Base-by-base conservation (phyloP, 2,888 invertebrate species). In the Acrobasis suavella region DNA sequence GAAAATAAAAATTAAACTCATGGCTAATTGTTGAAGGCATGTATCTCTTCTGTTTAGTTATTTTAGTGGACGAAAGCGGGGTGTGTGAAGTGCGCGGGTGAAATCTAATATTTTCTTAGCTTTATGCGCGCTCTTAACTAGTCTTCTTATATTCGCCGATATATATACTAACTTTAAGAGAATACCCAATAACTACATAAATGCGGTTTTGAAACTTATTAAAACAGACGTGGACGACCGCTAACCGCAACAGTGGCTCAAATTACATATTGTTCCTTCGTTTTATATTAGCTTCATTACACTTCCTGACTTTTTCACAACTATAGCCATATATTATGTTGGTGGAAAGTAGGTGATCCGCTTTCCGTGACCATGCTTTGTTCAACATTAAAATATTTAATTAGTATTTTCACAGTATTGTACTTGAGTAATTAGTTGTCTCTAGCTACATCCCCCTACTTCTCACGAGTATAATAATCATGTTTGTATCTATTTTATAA, bases 231-330 rank as follows among this genome's bases (percentile, higher is more conserved):
- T 17, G 17, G 42, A 32, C 39, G 14, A 5, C 52, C 39, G 42
- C 42, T 12, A 10, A 42, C 56, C 56, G 42, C 56, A 56, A 14
- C 42, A 7, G 10, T 42, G 42, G 56, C 56, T 56, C 42, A 56
- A 56, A 56, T 56, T 56, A 56, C 56, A 46, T 42, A 52, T 52
- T 22, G 54, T 54, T 56, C 17, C 22, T 56, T 56, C 56, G 56
- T 56, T 17, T 56, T 56, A 42, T 42, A 56, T 56, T 38, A 56
- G 17, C 17, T 56, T 42, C 42, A 42, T 42, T 56, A 56, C 22
- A 56, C 17, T 56, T 56, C 56, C 42, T 22, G 46, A 42, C 15
- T 55, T 38, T 39, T 39, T 55, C 2, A 10, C 16, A 55, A 56
- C 38, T 56, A 17, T 9, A 10, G 55, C 15, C 12, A 7, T 32